Conservation (phyloP, 2,888 invertebrate species). For the Beris morrisii region DNA sequence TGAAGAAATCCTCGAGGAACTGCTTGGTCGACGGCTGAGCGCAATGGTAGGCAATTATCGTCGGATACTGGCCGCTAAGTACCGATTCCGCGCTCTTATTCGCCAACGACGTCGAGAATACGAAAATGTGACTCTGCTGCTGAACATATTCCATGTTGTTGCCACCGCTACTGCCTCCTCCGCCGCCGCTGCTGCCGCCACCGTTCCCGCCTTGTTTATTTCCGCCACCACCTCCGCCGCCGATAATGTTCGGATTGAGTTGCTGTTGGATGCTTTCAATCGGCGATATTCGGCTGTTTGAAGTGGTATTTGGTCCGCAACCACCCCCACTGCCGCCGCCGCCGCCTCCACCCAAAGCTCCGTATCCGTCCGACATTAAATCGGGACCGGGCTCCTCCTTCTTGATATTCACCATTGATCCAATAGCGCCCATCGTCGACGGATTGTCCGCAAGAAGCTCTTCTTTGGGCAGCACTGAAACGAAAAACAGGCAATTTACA, state of each 20-base stretch:
- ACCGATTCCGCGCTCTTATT: conserved; percentile 95
- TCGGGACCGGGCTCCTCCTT: conserved; percentile 38
- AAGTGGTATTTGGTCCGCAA: conserved; percentile 35
- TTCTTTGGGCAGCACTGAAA: conserved; percentile 33
- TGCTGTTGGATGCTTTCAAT: conserved; percentile 23
- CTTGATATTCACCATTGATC: conserved; percentile 34
- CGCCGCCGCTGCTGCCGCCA: conserved; percentile 17
- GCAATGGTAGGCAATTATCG: conserved; percentile 93
- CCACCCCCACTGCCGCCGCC: conserved; percentile 30
- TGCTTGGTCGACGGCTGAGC: conserved; percentile 94
- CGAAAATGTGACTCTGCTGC: conserved; percentile 97
- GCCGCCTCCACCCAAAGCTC: conserved; percentile 34
- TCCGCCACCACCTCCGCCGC: conserved; percentile 29
- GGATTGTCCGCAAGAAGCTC: conserved; percentile 31
- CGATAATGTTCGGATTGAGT: conserved; percentile 29
- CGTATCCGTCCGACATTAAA: conserved; percentile 31
- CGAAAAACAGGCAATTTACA: not conserved
- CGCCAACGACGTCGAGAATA: conserved; percentile 91
- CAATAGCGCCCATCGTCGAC: conserved; percentile 16
- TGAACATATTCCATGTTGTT: conserved; percentile 69
- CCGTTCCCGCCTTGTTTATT: conserved; percentile 1
- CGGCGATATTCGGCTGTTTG: conserved; percentile 39
- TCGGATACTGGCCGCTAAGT: conserved; percentile 82
- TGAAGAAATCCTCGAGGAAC: conserved; percentile 73
- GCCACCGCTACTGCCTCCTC: conserved; percentile 32